Base-by-base conservation (phyloP, 2,888 invertebrate genomes). In the Drosophila mayaguana region DNA sequence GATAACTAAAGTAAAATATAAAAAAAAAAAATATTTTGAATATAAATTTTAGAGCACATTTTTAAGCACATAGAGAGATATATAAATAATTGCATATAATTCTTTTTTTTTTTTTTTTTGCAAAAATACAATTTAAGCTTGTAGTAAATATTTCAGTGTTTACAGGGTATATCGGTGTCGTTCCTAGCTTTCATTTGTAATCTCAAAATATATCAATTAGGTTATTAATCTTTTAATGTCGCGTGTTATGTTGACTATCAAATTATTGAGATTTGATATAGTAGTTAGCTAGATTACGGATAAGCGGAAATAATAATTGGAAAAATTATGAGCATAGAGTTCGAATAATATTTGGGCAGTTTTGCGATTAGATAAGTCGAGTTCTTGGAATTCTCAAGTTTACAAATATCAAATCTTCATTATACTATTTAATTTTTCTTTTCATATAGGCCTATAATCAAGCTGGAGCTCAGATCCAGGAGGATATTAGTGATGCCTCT, bases 401-500 rank as follows among this genome's bases (percentile, higher is more conserved):
- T 25, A n/a, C n/a, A 14, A 42, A 51, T 46, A 46, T 40, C 2
- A 36, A 42, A 25, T 0, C 56, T 25, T 16, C 20, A 4, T 14
- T 16, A 28, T 7, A 50, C 20, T 28, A 8, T 22, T 9, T 9
- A 36, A 22, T 16, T n/a, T 34, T 16, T 18, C 20, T 34, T 16
- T 22, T 32, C 42, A 28, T 62, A 7, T 92, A 97, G 96, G 95
- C 97, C 0, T 99, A 99, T 93, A 94, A 97, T 77, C 96, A 96
- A 80, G 97, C 98, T 3, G 99, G 99, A 1, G 99, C 99, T 0
- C 94, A 96, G 16, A 95, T 99, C 50, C 97, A 97, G 91, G 99
- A 99, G 92, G 99, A 99, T 91, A 97, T 99, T 69, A 97, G 97
- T 83, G 98, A 98, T 90, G 99, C 99, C 0, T 96, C 96, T 46